phyloP scores from a whole-genome alignment of 2,113 vertebrate species.

The Pituophis catenifer region DNA sequence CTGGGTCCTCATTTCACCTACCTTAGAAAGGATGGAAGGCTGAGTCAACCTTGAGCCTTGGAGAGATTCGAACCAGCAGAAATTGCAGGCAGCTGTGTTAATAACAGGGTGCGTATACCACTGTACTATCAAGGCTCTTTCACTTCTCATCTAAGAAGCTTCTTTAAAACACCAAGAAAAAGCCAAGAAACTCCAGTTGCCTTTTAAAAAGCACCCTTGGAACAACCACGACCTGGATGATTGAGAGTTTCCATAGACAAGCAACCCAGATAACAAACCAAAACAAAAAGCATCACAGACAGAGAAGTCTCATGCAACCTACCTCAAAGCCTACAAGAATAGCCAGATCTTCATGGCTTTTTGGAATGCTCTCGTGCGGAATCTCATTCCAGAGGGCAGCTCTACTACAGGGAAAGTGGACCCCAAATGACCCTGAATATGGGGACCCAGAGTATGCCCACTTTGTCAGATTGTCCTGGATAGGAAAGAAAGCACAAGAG shows the following conservation, averaged over 20 bases:
- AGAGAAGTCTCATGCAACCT: neutral
- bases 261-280: neutral
- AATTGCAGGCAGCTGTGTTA: too few relatives aligned
- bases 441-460: neutral
- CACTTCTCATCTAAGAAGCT: neutral
- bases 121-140: too few relatives aligned
- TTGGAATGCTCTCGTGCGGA: neutral
- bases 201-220: neutral
- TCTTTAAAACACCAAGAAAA: neutral
- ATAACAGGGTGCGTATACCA: too few relatives aligned
- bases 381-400: neutral
- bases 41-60: too few relatives aligned
- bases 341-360: neutral
- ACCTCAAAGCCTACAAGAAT: neutral
- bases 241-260: neutral
- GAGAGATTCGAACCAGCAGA: too few relatives aligned
- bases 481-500: neutral
- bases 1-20: too few relatives aligned
- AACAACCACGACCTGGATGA: neutral
- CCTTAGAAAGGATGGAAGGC: too few relatives aligned
- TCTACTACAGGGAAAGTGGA: neutral
- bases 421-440: neutral
- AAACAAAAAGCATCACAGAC: neutral
- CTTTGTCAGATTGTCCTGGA: neutral
- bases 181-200: neutral